Evolutionary conservation across 2,888 invertebrate genomes (phyloP).

Genomic region (Hirtodrosophila trivittata): DNA sequence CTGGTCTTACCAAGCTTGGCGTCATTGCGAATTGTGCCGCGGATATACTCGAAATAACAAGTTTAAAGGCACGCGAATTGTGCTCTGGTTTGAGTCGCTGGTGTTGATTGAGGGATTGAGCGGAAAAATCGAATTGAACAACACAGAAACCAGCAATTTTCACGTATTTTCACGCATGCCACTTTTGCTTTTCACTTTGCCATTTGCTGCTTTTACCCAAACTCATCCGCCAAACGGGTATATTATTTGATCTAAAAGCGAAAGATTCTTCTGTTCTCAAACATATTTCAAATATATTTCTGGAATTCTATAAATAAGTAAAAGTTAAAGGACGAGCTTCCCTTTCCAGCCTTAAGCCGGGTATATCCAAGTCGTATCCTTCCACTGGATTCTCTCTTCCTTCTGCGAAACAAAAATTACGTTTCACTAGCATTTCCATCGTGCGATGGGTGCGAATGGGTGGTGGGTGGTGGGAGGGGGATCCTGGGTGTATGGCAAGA

Average conservation of each 20-base stretch:
- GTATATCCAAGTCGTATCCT: too few species aligned
- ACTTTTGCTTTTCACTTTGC: constrained; percentile 60
- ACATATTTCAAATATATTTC: too few species aligned
- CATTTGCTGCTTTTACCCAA: constrained; percentile 33
- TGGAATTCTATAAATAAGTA: too few species aligned
- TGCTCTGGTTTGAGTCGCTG: constrained; percentile 34
- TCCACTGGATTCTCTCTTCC: too few species aligned
- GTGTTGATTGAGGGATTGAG: constrained; percentile 77
- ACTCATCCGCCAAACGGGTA: too few species aligned
- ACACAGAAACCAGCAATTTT: constrained; percentile 56
- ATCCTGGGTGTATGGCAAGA: constrained; percentile 51
- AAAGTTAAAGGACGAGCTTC: too few species aligned
- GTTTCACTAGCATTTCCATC: constrained; percentile 50
- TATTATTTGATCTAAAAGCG: too few species aligned
- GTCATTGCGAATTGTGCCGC: constrained; percentile 51
- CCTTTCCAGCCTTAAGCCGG: too few species aligned
- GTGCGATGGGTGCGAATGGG: not conserved
- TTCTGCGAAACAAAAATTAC: constrained; percentile 64
- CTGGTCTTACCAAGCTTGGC: constrained; percentile 24
- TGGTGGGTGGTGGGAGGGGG: constrained; percentile 1
- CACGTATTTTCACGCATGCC: constrained; percentile 69
- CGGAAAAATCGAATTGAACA: constrained; percentile 65
- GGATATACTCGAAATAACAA: constrained; percentile 76
- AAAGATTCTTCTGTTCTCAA: too few species aligned
- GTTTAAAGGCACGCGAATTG: constrained; percentile 72